Evolutionary conservation across 2,113 vertebrate genomes (phyloP).

Genomic region (Mesitornis unicolor): DNA sequence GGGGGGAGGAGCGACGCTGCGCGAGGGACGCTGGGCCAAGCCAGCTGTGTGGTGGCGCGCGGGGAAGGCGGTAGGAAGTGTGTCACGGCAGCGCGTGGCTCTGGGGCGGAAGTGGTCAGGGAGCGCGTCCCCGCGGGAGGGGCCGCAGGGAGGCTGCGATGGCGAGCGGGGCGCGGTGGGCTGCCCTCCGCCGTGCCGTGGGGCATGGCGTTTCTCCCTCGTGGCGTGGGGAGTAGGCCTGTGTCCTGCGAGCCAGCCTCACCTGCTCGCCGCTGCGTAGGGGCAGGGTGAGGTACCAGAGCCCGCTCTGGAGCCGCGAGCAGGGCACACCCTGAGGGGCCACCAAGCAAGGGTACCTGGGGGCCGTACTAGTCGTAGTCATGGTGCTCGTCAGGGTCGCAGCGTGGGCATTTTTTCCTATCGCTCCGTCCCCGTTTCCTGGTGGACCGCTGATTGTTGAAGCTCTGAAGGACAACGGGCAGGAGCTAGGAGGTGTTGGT

Average conservation of each 20-base stretch:
- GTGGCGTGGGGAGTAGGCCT: rapidly evolving
- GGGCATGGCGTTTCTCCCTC: rapidly evolving
- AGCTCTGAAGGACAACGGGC: too few relatives aligned
- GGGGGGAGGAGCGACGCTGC: neutral
- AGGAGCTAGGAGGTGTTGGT: rapidly evolving
- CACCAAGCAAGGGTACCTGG: rapidly evolving
- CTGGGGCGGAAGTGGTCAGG: neutral
- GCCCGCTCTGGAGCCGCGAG: rapidly evolving
- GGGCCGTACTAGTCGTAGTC: rapidly evolving
- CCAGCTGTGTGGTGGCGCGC: too few relatives aligned
- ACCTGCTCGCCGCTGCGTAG: rapidly evolving
- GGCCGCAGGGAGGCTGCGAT: rapidly evolving
- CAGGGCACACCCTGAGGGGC: rapidly evolving
- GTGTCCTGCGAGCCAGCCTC: rapidly evolving
- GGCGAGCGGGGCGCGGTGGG: rapidly evolving
- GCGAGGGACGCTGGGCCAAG: neutral
- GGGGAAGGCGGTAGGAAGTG: neutral
- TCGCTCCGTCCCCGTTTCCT: rapidly evolving
- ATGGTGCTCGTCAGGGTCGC: neutral
- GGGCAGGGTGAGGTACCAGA: rapidly evolving
- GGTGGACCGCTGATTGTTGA: neutral
- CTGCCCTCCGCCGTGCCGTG: too few relatives aligned
- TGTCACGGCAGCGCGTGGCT: neutral
- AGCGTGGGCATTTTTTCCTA: rapidly evolving
- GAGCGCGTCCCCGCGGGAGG: rapidly evolving